Conservation (phyloP, 2,888 invertebrate species). For the Platycheirus rosarum region DNA sequence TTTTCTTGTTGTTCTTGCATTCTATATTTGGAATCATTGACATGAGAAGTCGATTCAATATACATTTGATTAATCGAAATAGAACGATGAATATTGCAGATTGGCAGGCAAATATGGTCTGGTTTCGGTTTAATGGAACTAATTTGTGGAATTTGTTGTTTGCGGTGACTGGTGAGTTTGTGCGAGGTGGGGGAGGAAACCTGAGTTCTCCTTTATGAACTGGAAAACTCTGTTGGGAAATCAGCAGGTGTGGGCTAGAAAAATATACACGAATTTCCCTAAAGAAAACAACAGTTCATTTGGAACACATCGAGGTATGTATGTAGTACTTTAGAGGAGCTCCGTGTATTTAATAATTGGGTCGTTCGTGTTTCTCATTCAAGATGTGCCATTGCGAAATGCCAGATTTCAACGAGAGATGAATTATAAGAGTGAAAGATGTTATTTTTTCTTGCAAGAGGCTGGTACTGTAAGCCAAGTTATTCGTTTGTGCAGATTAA, state of each 20-base stretch:
- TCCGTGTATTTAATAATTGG: too few species aligned
- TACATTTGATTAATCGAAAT: conserved; percentile 36
- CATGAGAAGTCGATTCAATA: conserved; percentile 46
- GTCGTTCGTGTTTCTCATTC: too few species aligned
- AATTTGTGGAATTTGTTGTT: conserved; percentile 28
- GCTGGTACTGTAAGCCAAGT: too few species aligned
- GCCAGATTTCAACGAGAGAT: too few species aligned
- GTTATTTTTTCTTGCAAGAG: too few species aligned
- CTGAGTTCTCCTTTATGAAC: conserved; percentile 20
- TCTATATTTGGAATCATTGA: conserved; percentile 23
- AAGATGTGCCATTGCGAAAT: too few species aligned
- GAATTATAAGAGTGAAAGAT: too few species aligned
- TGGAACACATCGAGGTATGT: not conserved
- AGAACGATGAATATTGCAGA: conserved; percentile 49
- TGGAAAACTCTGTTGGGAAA: conserved; percentile 2
- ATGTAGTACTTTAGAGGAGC: too few species aligned
- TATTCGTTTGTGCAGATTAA: too few species aligned
- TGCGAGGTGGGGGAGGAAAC: not conserved
- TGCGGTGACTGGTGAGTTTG: not conserved
- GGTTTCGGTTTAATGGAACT: conserved; percentile 50
- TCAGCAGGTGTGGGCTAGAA: conserved; percentile 46
- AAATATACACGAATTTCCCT: conserved; percentile 40
- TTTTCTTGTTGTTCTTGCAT: conserved; percentile 15
- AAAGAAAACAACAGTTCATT: conserved; percentile 5
- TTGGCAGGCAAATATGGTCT: conserved; percentile 43